A percentile compares a stretch with the other conserved stretches of the same genome.
Conservation (phyloP, 2,888 invertebrate genomes). For the Cremastobaeus sp. region DNA sequence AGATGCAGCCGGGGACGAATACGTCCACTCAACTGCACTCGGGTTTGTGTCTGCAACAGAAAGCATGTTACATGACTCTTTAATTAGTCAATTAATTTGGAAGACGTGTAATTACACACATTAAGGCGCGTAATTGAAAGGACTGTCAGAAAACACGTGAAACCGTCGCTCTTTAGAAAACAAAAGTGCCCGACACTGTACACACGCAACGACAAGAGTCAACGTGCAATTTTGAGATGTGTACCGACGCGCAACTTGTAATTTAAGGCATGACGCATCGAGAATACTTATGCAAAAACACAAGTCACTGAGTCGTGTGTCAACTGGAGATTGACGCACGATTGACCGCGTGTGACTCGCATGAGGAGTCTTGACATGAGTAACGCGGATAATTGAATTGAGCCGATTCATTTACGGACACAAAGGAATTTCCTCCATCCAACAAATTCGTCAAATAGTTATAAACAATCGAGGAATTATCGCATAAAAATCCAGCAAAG, state of each 20-base stretch:
- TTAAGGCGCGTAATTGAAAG: too few relatives aligned
- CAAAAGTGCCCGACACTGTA: not conserved
- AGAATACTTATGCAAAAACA: constrained; percentile 24
- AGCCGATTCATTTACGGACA: constrained; percentile 63
- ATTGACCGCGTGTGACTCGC: constrained; percentile 38
- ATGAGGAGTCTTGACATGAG: constrained; percentile 58
- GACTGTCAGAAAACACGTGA: not conserved
- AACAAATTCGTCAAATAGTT: too few relatives aligned
- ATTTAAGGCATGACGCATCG: constrained; percentile 39
- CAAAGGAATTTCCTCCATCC: too few relatives aligned
- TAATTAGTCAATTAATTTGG: too few relatives aligned
- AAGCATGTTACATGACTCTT: not conserved
- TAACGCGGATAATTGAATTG: constrained; percentile 65
- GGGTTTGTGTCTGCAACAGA: constrained; percentile 71
- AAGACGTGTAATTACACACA: too few relatives aligned
- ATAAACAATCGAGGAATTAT: too few relatives aligned
- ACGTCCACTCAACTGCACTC: constrained; percentile 74
- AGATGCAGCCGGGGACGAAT: constrained; percentile 68
- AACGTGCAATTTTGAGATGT: constrained; percentile 21
- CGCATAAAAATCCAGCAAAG: too few relatives aligned
- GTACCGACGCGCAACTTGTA: constrained; percentile 13
- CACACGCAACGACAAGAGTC: constrained; percentile 4
- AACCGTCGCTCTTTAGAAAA: not conserved
- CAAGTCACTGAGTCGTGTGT: constrained; percentile 46
- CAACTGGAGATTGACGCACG: constrained; percentile 48